Conservation (phyloP, 1,140 invertebrate species). For the Meloidogyne chitwoodi region DNA sequence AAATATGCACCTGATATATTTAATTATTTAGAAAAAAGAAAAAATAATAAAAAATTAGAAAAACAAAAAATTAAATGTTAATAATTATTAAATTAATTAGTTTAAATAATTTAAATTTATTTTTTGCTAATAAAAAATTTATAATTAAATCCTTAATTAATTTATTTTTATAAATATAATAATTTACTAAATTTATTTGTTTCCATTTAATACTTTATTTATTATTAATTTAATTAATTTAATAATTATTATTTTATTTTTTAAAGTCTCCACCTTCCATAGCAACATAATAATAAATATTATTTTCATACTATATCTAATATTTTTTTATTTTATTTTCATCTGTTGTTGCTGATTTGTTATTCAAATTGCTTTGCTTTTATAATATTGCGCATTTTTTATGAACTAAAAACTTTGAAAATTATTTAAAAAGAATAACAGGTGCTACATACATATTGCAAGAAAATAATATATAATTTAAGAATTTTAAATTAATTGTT, state of each 20-base stretch:
- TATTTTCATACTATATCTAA: too few relatives aligned
- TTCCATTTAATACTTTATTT: too few relatives aligned
- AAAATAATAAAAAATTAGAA: not conserved
- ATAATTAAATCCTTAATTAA: too few relatives aligned
- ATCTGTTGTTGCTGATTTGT: not conserved
- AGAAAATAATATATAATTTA: not conserved
- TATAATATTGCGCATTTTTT: not conserved
- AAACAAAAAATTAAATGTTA: not conserved
- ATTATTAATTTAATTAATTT: too few relatives aligned
- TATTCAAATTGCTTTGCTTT: not conserved
- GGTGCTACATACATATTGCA: not conserved
- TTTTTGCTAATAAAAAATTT: too few relatives aligned
- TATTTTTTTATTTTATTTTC: too few relatives aligned
- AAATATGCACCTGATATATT: not conserved
- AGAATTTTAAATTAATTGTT: not conserved
- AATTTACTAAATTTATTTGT: too few relatives aligned
- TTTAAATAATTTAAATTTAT: too few relatives aligned
- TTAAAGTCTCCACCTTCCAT: too few relatives aligned
- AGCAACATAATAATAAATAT: too few relatives aligned
- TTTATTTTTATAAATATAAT: too few relatives aligned
- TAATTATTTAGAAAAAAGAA: slow-evolving; percentile 15
- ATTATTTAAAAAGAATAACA: not conserved
- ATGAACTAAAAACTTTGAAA: not conserved
- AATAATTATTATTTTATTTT: too few relatives aligned
- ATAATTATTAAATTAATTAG: not conserved